Conservation (phyloP, 2,888 invertebrate species). For the Nemurella pictetii region DNA sequence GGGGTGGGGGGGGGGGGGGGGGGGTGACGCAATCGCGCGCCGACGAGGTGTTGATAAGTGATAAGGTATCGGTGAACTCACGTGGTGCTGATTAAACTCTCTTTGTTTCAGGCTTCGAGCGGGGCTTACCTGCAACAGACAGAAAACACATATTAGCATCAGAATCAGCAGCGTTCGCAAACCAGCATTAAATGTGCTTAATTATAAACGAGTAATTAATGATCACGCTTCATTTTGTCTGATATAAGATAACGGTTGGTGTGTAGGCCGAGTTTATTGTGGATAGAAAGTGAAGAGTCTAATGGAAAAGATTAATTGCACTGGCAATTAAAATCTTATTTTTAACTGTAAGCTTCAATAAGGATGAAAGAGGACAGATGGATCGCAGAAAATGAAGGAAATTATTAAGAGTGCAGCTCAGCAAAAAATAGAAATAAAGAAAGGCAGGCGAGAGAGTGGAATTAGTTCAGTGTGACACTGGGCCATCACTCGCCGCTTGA, state of each 20-base stretch:
- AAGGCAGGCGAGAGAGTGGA: neutral
- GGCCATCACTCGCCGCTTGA: neutral
- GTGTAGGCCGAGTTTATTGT: neutral
- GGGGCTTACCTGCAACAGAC: neutral
- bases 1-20: no score
- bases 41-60: neutral
- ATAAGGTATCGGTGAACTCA: neutral
- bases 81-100: neutral
- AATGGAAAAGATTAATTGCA: neutral
- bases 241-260: neutral
- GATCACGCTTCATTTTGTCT: neutral
- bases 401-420: neutral
- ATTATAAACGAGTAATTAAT: neutral
- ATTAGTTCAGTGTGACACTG: neutral
- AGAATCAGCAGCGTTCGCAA: neutral
- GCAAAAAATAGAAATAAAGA: neutral
- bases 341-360: neutral
- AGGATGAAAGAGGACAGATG: slow-evolving; percentile 1
- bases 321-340: neutral
- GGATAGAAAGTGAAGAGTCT: neutral
- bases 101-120: neutral
- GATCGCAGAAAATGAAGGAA: neutral
- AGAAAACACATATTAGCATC: neutral
- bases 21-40: no score
- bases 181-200: neutral